phyloP scores from a whole-genome alignment of 2,888 invertebrate genomes.

The Leptogaster cylindrica region DNA sequence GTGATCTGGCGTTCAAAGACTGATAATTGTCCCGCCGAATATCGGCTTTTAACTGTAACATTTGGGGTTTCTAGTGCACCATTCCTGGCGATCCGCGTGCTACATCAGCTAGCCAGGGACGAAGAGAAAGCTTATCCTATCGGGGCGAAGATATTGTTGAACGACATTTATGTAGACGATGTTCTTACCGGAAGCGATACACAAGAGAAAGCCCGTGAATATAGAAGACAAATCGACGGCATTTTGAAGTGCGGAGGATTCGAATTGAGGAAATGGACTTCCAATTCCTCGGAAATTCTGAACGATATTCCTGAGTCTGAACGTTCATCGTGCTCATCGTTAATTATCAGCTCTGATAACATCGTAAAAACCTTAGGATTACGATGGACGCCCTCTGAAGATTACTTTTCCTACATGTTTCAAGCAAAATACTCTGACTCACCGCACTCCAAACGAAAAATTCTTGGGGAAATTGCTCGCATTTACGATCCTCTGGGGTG shows the following conservation, averaged over 20 bases:
- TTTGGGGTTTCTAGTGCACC: conserved; percentile 6
- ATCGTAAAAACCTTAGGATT: not conserved
- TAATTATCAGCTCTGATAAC: not conserved
- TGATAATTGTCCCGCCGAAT: conserved; percentile 53
- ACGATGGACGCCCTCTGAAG: not conserved
- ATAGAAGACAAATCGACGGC: not conserved
- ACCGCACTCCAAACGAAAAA: not conserved
- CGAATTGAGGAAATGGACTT: not conserved
- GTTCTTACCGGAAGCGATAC: not conserved
- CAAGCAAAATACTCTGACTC: not conserved
- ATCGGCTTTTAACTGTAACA: conserved; percentile 51
- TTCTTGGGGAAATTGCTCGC: not conserved
- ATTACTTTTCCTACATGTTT: not conserved
- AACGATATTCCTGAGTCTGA: not conserved
- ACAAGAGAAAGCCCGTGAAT: not conserved
- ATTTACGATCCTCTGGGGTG: not conserved
- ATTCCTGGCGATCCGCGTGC: not conserved
- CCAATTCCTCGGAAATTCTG: not conserved
- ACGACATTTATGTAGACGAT: not conserved
- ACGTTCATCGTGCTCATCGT: not conserved
- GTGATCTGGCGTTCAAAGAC: conserved; percentile 10
- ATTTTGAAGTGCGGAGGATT: not conserved
- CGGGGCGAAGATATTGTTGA: not conserved
- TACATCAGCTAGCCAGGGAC: not conserved
- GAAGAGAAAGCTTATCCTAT: not conserved